Conservation (phyloP, 2,113 vertebrate genomes). For the Arvicanthis niloticus region DNA sequence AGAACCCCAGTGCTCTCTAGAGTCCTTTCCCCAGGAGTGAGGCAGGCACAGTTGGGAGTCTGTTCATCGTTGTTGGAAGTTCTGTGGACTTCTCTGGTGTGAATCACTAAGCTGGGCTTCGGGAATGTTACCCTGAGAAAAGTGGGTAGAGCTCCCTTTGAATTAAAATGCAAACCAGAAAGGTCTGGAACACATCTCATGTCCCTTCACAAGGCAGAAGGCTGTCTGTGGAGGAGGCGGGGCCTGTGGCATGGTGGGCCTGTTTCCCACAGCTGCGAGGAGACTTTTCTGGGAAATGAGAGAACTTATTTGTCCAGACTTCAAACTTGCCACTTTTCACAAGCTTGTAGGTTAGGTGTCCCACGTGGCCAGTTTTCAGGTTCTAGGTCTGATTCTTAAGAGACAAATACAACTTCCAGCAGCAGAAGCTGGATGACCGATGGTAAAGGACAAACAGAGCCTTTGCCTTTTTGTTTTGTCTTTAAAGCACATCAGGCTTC, state of each 20-base stretch:
- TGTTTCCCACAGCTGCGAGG: conserved; percentile 52
- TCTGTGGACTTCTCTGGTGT: conserved; percentile 78
- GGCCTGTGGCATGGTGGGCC: conserved; percentile 63
- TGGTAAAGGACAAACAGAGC: background rate
- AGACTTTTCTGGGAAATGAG: conserved; percentile 63
- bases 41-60: background rate
- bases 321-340: conserved; percentile 42
- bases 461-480: background rate
- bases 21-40: background rate
- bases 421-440: background rate
- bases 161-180: conserved; percentile 82
- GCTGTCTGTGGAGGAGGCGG: conserved; percentile 75
- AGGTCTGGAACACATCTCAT: conserved; percentile 82
- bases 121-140: conserved; percentile 77
- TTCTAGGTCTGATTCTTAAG: conserved; percentile 40
- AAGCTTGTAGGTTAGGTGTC: background rate
- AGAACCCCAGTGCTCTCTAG: background rate
- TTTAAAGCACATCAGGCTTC: background rate
- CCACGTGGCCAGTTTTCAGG: conserved; percentile 40
- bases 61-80: conserved; percentile 71
- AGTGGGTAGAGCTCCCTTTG: conserved; percentile 82
- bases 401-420: conserved; percentile 14
- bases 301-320: conserved; percentile 51
- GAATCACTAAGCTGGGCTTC: conserved; percentile 82
- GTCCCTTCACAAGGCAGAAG: conserved; percentile 80